Percentiles rank a stretch among this genome's conserved stretches.
Conservation (phyloP, 1,140 invertebrate genomes). For the Sycobia sp. region DNA sequence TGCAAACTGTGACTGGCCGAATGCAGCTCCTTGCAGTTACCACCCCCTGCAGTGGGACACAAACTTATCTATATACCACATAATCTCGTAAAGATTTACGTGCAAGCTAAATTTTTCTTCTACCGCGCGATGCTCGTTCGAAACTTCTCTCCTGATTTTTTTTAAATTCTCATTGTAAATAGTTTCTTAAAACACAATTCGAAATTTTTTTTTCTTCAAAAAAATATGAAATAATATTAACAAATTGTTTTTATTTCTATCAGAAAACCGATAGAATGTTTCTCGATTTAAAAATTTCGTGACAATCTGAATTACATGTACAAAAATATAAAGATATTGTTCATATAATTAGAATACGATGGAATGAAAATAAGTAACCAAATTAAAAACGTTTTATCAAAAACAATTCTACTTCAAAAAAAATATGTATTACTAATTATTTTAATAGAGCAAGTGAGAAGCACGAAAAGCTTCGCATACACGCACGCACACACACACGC, state of each 20-base stretch:
- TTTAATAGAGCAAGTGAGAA: conserved; percentile 2
- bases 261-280: too few relatives aligned
- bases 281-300: too few relatives aligned
- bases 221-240: too few relatives aligned
- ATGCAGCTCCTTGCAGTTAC: conserved; percentile 63
- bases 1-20: conserved; percentile 58
- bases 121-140: conserved; percentile 3
- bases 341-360: too few relatives aligned
- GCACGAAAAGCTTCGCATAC: conserved; percentile 5
- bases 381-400: too few relatives aligned
- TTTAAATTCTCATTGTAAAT: neutral
- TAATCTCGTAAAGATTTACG: conserved; percentile 43
- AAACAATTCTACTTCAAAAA: neutral
- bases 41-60: conserved; percentile 64
- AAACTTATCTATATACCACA: conserved; percentile 64
- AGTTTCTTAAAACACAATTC: too few relatives aligned
- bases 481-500: too few relatives aligned
- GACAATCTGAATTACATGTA: too few relatives aligned
- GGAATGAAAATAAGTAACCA: too few relatives aligned
- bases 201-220: too few relatives aligned
- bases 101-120: conserved; percentile 16
- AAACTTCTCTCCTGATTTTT: conserved; percentile 3
- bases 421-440: neutral
- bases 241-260: too few relatives aligned
- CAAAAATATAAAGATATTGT: too few relatives aligned